phyloP scores from a whole-genome alignment of 2,113 vertebrate genomes.

The Anoura caudifer region DNA sequence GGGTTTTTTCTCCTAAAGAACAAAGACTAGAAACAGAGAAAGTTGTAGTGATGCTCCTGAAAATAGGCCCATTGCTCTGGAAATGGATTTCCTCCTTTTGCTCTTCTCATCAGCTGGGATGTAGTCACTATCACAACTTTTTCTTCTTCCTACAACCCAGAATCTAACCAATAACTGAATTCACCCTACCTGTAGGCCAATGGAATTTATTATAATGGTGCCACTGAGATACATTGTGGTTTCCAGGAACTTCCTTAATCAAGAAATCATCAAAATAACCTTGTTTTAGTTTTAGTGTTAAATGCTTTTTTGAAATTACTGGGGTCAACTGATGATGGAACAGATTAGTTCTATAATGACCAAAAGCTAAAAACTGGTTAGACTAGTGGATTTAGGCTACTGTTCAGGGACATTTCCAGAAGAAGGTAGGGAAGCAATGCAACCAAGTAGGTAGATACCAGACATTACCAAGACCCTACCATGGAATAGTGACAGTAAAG shows the following conservation, averaged over 20 bases:
- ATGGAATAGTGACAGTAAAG: background rate
- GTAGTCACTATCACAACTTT: background rate
- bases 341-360: background rate
- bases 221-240: background rate
- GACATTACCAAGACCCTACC: background rate
- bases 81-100: background rate
- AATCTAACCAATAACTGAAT: background rate
- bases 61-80: background rate
- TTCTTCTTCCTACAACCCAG: background rate
- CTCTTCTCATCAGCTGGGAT: background rate
- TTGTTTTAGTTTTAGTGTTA: background rate
- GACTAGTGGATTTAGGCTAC: background rate
- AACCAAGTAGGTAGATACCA: background rate
- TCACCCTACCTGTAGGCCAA: background rate
- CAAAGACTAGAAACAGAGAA: background rate
- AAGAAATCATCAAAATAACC: background rate
- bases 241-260: background rate
- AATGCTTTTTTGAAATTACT: background rate
- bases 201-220: background rate
- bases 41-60: background rate
- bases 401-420: background rate
- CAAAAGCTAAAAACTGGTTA: background rate
- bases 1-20: background rate
- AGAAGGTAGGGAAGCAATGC: background rate
- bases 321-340: background rate